Evolutionary conservation across 2,113 vertebrate genomes (phyloP).

Genomic region (Alces alces): DNA sequence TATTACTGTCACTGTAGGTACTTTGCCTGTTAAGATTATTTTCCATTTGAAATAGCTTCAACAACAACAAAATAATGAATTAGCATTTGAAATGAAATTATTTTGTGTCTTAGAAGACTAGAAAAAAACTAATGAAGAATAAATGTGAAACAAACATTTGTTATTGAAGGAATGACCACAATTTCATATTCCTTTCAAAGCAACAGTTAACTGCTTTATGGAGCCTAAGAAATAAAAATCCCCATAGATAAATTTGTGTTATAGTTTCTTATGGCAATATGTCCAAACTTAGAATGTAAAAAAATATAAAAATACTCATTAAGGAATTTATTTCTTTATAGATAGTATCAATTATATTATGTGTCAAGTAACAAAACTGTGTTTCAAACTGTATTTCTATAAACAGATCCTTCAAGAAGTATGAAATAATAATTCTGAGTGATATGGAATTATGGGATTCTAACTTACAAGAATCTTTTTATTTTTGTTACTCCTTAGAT

Average conservation of each 20-base stretch:
- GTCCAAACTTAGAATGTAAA: neutral
- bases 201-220: neutral
- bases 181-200: neutral
- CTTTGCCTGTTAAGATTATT: neutral
- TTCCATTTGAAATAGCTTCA: neutral
- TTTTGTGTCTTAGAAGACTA: neutral
- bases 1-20: neutral
- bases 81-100: neutral
- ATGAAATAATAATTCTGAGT: neutral
- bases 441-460: neutral
- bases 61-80: neutral
- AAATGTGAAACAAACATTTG: neutral
- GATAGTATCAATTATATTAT: neutral
- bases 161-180: neutral
- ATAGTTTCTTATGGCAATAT: neutral
- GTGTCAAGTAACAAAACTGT: neutral
- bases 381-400: neutral
- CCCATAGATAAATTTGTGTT: neutral
- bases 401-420: neutral
- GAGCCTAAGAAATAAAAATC: neutral
- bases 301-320: neutral
- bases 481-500: neutral
- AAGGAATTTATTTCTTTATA: neutral
- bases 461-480: neutral
- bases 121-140: neutral